Evolutionary conservation across 2,888 invertebrate species (phyloP).

Genomic region (Ormyrus thymus): DNA sequence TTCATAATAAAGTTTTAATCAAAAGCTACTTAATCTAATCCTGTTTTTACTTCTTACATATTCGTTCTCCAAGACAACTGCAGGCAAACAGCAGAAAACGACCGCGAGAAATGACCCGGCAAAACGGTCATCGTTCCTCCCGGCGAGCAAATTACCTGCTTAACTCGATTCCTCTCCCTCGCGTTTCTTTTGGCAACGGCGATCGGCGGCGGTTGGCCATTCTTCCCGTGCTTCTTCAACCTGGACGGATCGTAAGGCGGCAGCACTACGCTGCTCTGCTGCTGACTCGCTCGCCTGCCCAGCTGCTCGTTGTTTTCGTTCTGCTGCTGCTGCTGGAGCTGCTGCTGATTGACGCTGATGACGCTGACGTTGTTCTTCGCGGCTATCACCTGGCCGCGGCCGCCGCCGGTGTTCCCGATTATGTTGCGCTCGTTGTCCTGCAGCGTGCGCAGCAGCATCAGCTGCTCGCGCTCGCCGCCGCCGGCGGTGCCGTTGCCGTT

Average conservation of each 20-base stretch:
- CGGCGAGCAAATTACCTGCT: slow-evolving; percentile 83
- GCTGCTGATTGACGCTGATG: slow-evolving; percentile 53
- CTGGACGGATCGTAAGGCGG: slow-evolving; percentile 76
- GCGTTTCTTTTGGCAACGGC: slow-evolving; percentile 93
- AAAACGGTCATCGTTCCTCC: too few relatives aligned
- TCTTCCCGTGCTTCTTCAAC: slow-evolving; percentile 73
- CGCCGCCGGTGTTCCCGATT: slow-evolving; percentile 66
- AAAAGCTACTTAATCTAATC: too few relatives aligned
- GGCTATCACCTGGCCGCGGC: slow-evolving; percentile 51
- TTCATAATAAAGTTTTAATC: too few relatives aligned
- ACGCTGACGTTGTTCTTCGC: slow-evolving; percentile 61
- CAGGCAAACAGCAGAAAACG: too few relatives aligned
- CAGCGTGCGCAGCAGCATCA: slow-evolving; percentile 71
- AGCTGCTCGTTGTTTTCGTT: neutral
- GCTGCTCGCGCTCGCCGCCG: slow-evolving; percentile 55
- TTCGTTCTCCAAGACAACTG: too few relatives aligned
- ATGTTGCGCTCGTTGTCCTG: slow-evolving; percentile 73
- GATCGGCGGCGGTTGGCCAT: slow-evolving; percentile 82
- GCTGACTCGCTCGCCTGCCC: slow-evolving; percentile 20
- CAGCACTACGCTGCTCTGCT: slow-evolving; percentile 61
- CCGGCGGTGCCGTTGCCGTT: too few relatives aligned
- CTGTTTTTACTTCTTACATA: too few relatives aligned
- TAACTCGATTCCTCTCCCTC: slow-evolving; percentile 93
- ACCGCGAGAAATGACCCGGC: too few relatives aligned
- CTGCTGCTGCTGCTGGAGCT: slow-evolving; percentile 28